Base-by-base conservation (phyloP, 2,888 invertebrate genomes). In the Chalcosyrphus nemorum region DNA sequence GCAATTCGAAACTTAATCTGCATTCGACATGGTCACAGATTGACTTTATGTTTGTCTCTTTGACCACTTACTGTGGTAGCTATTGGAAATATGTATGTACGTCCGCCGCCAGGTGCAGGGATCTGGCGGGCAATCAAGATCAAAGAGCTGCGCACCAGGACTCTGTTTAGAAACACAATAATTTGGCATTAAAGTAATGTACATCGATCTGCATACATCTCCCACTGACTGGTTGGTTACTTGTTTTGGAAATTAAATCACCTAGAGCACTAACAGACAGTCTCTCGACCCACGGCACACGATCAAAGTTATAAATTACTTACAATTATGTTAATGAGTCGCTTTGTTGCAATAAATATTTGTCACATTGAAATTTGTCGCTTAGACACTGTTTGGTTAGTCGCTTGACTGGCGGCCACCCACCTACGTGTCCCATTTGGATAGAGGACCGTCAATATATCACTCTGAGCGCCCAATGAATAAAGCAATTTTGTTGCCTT, bases 271-370 rank as follows among this genome's bases (percentile, higher is more conserved):
- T 11, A n/a, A 27, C 11, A 13, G 17, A 27, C 52, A 29, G 50
- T 43, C 52, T 29, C n/a, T 11, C 71, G 29, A 32, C 59, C 61
- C 63, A 76, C 50, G 11, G 54, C 21, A 41, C 29, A 56, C 43
- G 32, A 27, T 50, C 19, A 19, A 21, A 38, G 71, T 27, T 72
- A 87, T 88, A 87, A 88, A 88, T 87, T 86, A 88, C 86, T 82
- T 86, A 78, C 87, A 87, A 87, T 87, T 87, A 87, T 87, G 87
- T 86, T 87, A 87, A 88, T 87, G 87, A 86, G 87, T 86, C 77
- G 82, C 82, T 86, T 87, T 86, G 84, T 81, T 81, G 71, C 74
- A 70, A 84, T 84, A 84, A 84, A 84, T 84, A 84, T 84, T 84
- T 78, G 84, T 84, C 78, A 84, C 84, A 38, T 78, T 68, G 50